Base-by-base conservation (phyloP, 2,888 invertebrate genomes). In the Rugalucina vietnamica region DNA sequence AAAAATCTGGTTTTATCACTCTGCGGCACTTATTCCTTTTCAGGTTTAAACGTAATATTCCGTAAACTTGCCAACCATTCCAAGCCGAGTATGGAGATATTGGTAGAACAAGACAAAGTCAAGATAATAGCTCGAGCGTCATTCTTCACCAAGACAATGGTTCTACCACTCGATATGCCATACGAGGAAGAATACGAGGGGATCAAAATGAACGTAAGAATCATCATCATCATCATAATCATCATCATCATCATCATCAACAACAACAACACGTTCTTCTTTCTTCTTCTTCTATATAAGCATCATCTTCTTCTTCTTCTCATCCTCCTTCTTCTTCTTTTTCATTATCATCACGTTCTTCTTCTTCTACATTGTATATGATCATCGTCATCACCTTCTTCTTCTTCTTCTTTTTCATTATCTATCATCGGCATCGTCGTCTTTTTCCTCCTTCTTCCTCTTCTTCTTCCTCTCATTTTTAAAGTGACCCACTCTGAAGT, bases 141-240 rank as follows among this genome's bases (percentile, higher is more conserved):
- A 24, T 90, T 91, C 79, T 91, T 89, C 79, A 89, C 88, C 29
- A 86, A 89, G 70, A 88, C 88, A 0, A 82, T 89, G 77, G 74
- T 82, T 3, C 84, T 90, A 70, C 85, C 84, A 10, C 71, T 91
- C n/a, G 85, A 90, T 50, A 84, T 88, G 73, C 82, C 86, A 12
- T 89, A 89, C 69, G 86, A 88, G 36, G 84, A 90, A 50, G 87
- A 87, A 36, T 89, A 81, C 65, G 91, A 91, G 29, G 88, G 90
- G n/a, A 87, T 90, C 57, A 90, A 89, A 81, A 90, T 90, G 88
- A 91, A 90, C 36, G 91, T 89, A 86, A 81, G 81, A 76, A 54
- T 12, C 18, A n/a, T 65, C 3, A 65, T 65, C 27, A 12, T 43
- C 43, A 8, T 8, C 43, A 8, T 43, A 43, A 8, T 12, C 18